Base-by-base conservation (phyloP, 2,888 invertebrate genomes). In the Petrolisthes cinctipes region DNA sequence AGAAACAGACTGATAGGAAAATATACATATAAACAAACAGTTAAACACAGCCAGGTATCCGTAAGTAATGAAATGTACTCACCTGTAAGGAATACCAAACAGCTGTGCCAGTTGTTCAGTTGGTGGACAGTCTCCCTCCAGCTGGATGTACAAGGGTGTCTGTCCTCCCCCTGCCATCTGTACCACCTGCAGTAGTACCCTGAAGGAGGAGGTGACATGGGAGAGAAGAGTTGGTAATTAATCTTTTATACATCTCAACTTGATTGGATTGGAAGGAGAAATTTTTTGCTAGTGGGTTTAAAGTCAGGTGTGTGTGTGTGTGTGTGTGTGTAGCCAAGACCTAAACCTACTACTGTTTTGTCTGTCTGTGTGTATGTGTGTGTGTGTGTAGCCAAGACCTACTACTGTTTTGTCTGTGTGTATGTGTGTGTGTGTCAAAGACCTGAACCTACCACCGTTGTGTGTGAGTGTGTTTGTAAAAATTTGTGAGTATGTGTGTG, bases 91-190 rank as follows among this genome's bases (percentile, higher is more conserved):
- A 9, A 84, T 20, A 54, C 53, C 53, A 11, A 84, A 84, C 53
- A 84, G 76, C 1, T 17, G 51, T 9, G 84, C 61, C 20, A 84
- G 84, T 20, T n/a, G 75, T 51, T 51, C 78, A 54, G 53, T 84
- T 51, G 84, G 54, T 11, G 61, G 57, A 17, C 78, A 51, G 5
- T 84, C 84, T 11, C 84, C 84, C 9, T 84, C 66, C 51, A 84
- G 78, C 61, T 37, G 51, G 23, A 84, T 53, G 51, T 56, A 57
- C 56, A 84, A 78, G n/a, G 84, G 53, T 7, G 84, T 84, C 84
- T 84, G 84, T n/a, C 61, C 84, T 14, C 78, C 84, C 4, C 84
- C 84, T 4, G 84, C 51, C 84, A 84, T 84, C 66, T 84, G 84
- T 53, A 84, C 51, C 84, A 84, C 53, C 78, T 84, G 84, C 4